phyloP scores from a whole-genome alignment of 2,888 invertebrate genomes.

The Zygogramma bicolorata region DNA sequence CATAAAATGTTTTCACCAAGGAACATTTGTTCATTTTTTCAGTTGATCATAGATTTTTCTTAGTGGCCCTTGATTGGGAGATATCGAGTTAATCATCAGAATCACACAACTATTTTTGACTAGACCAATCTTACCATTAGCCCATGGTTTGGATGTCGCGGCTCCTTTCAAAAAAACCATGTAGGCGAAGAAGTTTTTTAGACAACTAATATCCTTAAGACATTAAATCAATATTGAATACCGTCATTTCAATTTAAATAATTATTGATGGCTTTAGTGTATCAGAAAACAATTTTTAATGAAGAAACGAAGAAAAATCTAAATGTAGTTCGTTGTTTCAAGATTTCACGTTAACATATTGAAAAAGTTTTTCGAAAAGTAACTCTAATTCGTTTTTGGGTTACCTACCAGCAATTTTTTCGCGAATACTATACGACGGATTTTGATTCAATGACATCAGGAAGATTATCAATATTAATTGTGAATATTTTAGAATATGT shows the following conservation, averaged over 20 bases:
- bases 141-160: conserved; percentile 58
- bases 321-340: conserved; percentile 29
- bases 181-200: conserved; percentile 51
- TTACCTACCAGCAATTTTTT: not conserved
- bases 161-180: conserved; percentile 56
- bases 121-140: conserved; percentile 61
- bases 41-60: conserved; percentile 44
- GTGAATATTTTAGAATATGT: conserved; percentile 62
- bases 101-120: conserved; percentile 58
- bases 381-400: not conserved
- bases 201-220: conserved; percentile 42
- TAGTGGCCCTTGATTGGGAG: conserved; percentile 67
- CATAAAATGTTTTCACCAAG: conserved; percentile 68
- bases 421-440: conserved; percentile 26
- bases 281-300: not conserved
- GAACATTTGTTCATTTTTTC: conserved; percentile 64
- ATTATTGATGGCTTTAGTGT: not conserved
- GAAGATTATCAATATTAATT: conserved; percentile 46
- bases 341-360: conserved; percentile 28
- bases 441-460: conserved; percentile 51
- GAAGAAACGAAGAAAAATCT: not conserved
- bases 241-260: conserved; percentile 9
- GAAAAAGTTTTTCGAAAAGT: not conserved
- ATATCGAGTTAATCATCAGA: conserved; percentile 62
- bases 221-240: conserved; percentile 51